Evolutionary conservation across 2,888 invertebrate species (phyloP), one percentile per base, ranked within the genome.

Genomic region (Mactromeris polynyma): DNA sequence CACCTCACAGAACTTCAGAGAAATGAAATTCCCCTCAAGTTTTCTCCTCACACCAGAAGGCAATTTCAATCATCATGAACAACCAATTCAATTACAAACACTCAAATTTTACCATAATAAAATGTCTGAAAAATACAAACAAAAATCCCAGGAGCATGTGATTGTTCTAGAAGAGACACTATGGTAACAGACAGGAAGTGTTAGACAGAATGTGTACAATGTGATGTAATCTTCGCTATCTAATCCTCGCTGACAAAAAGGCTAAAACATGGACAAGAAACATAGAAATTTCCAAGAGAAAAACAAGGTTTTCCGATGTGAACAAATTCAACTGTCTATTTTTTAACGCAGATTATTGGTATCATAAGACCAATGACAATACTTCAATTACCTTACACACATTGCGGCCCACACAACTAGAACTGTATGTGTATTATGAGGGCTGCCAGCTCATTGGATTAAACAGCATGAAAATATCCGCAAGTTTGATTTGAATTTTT

Each of bases 41-140:
- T 36, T 33, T 21, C 26, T 33, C 33, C 11, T 33, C 33, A 73
- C 73, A 36, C 73, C 14, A 73, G 14, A 17, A 73, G 36, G 36
- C 33, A 73, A 73, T 73, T 64, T 64, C 58, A 64, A 64, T 64
- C 58, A 11, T 64, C 58, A 64, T 64, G 26, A 64, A 64, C 26
- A 33, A 73, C 33, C 73, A 73, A 36, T 73, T 73, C 73, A 36
- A 33, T 73, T 73, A 64, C 26, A 64, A 64, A 26, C 26, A 64
- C 58, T 64, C 9, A n/a, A 73, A 73, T 33, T 31, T 73, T 73
- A 33, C 33, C 73, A 73, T 36, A 73, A 73, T 73, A 73, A 73
- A 73, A 73, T 73, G 73, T 33, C 73, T 73, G 73, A 73, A 73
- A 73, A 33, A 73, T 36, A 33, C 33, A 33, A 73, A 73, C 73